Evolutionary conservation across 2,888 invertebrate species (phyloP).

Genomic region (Sesia apiformis): DNA sequence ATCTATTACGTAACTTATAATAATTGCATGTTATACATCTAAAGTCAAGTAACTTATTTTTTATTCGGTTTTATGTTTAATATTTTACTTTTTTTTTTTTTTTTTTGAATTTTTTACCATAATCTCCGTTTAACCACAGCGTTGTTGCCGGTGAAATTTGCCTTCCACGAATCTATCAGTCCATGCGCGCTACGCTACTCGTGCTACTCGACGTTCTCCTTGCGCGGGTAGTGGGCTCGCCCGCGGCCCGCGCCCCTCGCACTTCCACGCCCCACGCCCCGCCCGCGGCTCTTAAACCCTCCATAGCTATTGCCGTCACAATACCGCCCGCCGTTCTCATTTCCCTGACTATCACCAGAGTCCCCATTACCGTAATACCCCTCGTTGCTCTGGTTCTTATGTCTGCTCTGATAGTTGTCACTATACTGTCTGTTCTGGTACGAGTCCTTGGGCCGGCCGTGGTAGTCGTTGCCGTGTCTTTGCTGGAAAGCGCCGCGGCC

Average conservation of each 20-base stretch:
- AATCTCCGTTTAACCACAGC: slow-evolving; percentile 74
- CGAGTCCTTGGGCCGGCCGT: slow-evolving; percentile 37
- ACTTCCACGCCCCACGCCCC: slow-evolving; percentile 43
- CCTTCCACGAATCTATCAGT: slow-evolving; percentile 77
- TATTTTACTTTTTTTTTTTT: slow-evolving; percentile 75
- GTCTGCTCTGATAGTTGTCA: slow-evolving; percentile 47
- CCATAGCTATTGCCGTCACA: slow-evolving; percentile 60
- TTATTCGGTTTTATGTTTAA: slow-evolving; percentile 72
- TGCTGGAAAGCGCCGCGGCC: slow-evolving; percentile 49
- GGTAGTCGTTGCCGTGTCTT: slow-evolving; percentile 46
- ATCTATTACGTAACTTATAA: slow-evolving; percentile 71
- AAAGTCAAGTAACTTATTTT: slow-evolving; percentile 72
- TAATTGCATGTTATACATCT: slow-evolving; percentile 73
- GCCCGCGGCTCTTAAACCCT: slow-evolving; percentile 72
- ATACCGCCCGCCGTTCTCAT: slow-evolving; percentile 67
- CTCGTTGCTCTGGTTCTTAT: slow-evolving; percentile 46
- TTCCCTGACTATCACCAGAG: slow-evolving; percentile 51
- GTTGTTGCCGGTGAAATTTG: slow-evolving; percentile 82
- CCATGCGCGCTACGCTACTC: slow-evolving; percentile 15
- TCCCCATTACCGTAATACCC: slow-evolving; percentile 59
- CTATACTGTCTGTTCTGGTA: slow-evolving; percentile 45
- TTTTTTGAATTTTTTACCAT: slow-evolving; percentile 58
- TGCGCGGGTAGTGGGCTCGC: slow-evolving; percentile 4
- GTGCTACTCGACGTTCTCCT: neutral
- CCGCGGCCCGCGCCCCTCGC: slow-evolving; percentile 35